phyloP scores from a whole-genome alignment of 2,797 vertebrate species.

The Myiotriccus ornatus region DNA sequence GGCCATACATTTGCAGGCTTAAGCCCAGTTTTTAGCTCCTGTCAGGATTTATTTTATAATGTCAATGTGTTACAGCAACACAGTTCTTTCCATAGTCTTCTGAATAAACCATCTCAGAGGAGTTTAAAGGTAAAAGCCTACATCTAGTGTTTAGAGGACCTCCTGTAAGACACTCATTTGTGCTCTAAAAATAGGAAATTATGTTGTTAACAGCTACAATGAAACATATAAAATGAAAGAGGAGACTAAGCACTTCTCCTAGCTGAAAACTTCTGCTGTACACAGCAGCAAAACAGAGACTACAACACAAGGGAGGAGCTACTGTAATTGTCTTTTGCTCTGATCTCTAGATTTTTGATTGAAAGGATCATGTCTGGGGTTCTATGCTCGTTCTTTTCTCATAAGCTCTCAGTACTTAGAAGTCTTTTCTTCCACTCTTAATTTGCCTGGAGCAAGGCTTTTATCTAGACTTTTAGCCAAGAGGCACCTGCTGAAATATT shows the following conservation, averaged over 20 bases:
- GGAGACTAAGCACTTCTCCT: background rate
- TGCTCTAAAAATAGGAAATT: background rate
- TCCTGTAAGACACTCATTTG: background rate
- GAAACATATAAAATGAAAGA: background rate
- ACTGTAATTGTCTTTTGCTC: slow-evolving; percentile 35
- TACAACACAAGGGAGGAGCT: slow-evolving; percentile 39
- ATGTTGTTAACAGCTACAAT: background rate
- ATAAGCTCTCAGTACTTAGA: slow-evolving; percentile 71
- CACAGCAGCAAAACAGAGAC: slow-evolving; percentile 28
- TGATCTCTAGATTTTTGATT: slow-evolving; percentile 63
- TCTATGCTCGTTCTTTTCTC: slow-evolving; percentile 62
- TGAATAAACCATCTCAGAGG: background rate
- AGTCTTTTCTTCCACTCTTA: slow-evolving; percentile 76
- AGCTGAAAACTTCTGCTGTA: slow-evolving; percentile 29
- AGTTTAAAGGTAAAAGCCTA: background rate
- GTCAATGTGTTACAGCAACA: background rate
- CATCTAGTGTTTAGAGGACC: background rate
- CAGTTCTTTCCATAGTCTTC: background rate
- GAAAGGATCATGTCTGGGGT: slow-evolving; percentile 65
- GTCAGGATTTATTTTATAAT: slow-evolving; percentile 12
- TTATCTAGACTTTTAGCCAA: slow-evolving; percentile 89
- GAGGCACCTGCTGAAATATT: slow-evolving; percentile 92
- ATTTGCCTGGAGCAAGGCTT: slow-evolving; percentile 83
- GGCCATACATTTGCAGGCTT: background rate
- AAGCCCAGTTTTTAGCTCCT: background rate